Evolutionary conservation across 2,888 invertebrate species (phyloP).

Genomic region (Lasius fuliginosus): DNA sequence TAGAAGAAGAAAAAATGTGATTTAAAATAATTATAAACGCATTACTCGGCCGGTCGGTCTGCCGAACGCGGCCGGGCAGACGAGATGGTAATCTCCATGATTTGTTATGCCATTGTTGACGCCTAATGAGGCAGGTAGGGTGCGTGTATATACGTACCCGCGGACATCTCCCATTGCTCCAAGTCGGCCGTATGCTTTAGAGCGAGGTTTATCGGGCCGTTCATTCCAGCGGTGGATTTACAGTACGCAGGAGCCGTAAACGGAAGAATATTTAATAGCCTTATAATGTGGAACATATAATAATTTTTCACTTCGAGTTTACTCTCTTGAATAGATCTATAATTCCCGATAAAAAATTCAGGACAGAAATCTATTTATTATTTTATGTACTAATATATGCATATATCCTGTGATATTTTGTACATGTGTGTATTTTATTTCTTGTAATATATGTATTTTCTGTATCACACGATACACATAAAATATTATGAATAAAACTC

Average conservation of each 20-base stretch:
- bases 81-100: conserved; percentile 81
- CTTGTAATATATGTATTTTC: not conserved
- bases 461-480: not conserved
- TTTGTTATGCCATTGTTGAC: conserved; percentile 82
- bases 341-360: not conserved
- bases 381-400: not conserved
- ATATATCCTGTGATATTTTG: not conserved
- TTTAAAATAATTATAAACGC: conserved; percentile 81
- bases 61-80: conserved; percentile 65
- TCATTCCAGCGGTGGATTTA: conserved; percentile 48
- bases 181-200: conserved; percentile 31
- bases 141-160: conserved; percentile 46
- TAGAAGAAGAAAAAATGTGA: conserved; percentile 82
- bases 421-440: not conserved
- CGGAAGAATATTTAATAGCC: conserved; percentile 23
- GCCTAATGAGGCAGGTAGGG: conserved; percentile 79
- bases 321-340: not conserved
- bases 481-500: not conserved
- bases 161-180: conserved; percentile 54
- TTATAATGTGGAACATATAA: not conserved
- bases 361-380: not conserved
- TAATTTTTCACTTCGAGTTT: conserved; percentile 4
- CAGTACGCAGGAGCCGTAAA: conserved; percentile 3
- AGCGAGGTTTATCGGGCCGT: conserved; percentile 54
- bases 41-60: conserved; percentile 76